Conservation (phyloP, 2,888 invertebrate genomes). For the Hydroisotoma schaefferi region DNA sequence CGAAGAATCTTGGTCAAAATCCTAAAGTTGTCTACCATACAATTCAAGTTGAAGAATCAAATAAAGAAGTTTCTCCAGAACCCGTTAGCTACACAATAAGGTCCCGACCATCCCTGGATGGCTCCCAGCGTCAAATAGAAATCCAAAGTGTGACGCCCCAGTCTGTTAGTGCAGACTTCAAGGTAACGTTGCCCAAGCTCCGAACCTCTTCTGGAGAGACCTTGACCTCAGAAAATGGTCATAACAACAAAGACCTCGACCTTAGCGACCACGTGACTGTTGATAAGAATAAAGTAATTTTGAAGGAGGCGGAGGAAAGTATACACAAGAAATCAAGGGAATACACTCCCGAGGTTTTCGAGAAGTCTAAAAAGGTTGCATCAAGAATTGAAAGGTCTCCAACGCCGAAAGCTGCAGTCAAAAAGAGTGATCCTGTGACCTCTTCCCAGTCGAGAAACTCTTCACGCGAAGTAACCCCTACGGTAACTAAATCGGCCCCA, state of each 20-base stretch:
- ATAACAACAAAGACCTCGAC: slow-evolving; percentile 19
- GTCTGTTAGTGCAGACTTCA: slow-evolving; percentile 34
- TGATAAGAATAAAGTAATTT: neutral
- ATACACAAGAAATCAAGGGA: slow-evolving; percentile 6
- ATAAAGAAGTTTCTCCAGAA: slow-evolving; percentile 31
- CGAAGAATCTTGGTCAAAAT: slow-evolving; percentile 10
- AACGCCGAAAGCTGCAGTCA: neutral
- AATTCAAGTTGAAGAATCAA: slow-evolving; percentile 29
- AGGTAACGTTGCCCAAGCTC: slow-evolving; percentile 33
- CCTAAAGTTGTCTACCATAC: slow-evolving; percentile 36
- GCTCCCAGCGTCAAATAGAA: slow-evolving; percentile 10
- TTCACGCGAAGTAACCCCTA: slow-evolving; percentile 11
- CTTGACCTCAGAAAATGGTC: slow-evolving; percentile 13
- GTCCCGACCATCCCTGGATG: slow-evolving; percentile 14
- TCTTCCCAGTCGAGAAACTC: slow-evolving; percentile 19
- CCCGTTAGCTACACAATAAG: slow-evolving; percentile 30
- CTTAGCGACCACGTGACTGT: slow-evolving; percentile 20
- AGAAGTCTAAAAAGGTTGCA: neutral
- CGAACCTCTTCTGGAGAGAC: slow-evolving; percentile 11
- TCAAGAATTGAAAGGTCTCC: slow-evolving; percentile 12
- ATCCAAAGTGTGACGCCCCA: neutral
- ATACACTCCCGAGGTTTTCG: slow-evolving; percentile 7
- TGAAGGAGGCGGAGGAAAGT: neutral
- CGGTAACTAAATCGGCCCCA: slow-evolving; percentile 2
- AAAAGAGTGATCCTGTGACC: slow-evolving; percentile 7